Evolutionary conservation across 2,113 vertebrate genomes (phyloP).

Genomic region (Epinephelus cyanopodus): DNA sequence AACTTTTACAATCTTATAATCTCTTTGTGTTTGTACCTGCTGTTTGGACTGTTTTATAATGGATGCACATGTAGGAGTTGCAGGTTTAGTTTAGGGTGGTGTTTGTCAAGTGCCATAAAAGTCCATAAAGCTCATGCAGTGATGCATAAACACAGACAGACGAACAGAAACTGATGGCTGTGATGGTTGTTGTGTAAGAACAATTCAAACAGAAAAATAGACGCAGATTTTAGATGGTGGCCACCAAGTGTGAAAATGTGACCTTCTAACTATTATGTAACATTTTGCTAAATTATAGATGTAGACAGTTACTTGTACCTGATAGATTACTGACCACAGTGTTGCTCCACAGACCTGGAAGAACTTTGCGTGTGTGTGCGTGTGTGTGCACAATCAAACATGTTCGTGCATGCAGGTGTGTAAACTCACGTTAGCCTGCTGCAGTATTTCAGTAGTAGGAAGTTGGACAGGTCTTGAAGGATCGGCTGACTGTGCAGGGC

Average conservation of each 20-base stretch:
- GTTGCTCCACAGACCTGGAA: neutral
- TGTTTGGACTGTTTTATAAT: constrained; percentile 26
- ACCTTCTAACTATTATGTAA: neutral
- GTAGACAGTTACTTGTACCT: neutral
- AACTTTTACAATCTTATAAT: constrained; percentile 42
- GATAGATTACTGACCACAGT: neutral
- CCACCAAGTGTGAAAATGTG: neutral
- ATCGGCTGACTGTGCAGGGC: constrained; percentile 93
- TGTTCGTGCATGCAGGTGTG: constrained; percentile 8
- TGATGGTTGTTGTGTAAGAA: constrained; percentile 14
- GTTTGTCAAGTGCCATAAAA: constrained; percentile 18
- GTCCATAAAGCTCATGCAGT: constrained; percentile 10
- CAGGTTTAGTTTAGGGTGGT: neutral
- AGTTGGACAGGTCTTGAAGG: constrained; percentile 90
- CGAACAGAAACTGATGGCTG: neutral
- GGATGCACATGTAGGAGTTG: neutral
- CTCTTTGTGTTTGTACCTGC: constrained; percentile 5
- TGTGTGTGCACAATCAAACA: neutral
- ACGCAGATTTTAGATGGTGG: neutral
- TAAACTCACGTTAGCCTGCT: constrained; percentile 74
- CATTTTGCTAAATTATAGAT: neutral
- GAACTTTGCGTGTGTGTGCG: neutral
- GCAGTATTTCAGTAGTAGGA: constrained; percentile 90
- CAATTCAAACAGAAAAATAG: neutral
- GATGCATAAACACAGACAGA: neutral